phyloP scores from a whole-genome alignment of 2,113 vertebrate genomes.

The Neolamprologus variostigma region DNA sequence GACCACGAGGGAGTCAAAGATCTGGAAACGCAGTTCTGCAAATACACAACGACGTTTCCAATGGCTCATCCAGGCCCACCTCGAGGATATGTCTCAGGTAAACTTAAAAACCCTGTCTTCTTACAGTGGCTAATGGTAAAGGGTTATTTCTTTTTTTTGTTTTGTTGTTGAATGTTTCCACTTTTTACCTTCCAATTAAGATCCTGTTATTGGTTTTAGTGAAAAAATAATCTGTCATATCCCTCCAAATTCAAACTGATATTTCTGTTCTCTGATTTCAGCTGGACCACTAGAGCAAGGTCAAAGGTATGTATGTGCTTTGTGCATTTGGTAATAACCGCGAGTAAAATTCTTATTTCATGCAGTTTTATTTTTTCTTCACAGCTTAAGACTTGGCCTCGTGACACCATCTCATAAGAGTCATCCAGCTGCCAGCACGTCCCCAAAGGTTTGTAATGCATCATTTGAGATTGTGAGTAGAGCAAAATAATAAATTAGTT shows the following conservation, averaged over 20 bases:
- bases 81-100: neutral
- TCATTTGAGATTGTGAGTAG: neutral
- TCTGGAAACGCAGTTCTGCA: slow-evolving; percentile 72
- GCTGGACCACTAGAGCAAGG: neutral
- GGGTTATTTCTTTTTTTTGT: neutral
- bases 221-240: neutral
- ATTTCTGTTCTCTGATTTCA: neutral
- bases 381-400: neutral
- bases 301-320: neutral
- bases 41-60: slow-evolving; percentile 29
- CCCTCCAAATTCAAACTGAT: neutral
- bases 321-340: neutral
- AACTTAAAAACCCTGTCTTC: neutral
- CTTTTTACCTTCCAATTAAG: neutral
- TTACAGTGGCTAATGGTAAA: neutral
- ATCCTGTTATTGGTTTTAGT: neutral
- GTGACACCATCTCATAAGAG: neutral
- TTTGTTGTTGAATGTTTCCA: neutral
- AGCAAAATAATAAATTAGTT: neutral
- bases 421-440: neutral
- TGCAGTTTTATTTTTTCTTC: neutral
- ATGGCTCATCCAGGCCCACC: neutral
- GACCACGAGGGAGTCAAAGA: slow-evolving; percentile 71
- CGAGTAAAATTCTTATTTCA: neutral
- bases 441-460: slow-evolving; percentile 2